Conservation (phyloP, 2,888 invertebrate genomes). For the Rhabditoides inermis region DNA sequence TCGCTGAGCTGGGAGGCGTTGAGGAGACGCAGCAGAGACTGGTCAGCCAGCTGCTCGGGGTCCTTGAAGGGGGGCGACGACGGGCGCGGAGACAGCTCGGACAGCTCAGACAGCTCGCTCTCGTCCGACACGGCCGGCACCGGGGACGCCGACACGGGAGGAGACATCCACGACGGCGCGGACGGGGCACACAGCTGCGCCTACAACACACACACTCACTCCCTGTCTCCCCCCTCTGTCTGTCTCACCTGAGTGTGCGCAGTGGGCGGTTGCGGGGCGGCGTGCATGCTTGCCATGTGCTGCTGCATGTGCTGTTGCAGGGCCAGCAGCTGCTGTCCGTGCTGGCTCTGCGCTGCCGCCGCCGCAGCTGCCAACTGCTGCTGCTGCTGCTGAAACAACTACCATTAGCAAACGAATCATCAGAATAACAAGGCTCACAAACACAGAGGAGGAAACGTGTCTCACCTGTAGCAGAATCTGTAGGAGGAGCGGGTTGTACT, state of each 20-base stretch:
- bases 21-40: not conserved
- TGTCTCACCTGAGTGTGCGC: not conserved
- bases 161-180: too few relatives aligned
- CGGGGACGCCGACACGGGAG: not conserved
- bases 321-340: too few relatives aligned
- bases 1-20: not conserved
- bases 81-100: not conserved
- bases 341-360: too few relatives aligned
- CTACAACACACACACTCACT: not conserved
- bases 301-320: too few relatives aligned
- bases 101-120: not conserved
- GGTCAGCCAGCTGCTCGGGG: not conserved
- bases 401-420: too few relatives aligned
- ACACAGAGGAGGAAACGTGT: too few relatives aligned
- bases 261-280: not conserved
- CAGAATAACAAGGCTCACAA: too few relatives aligned
- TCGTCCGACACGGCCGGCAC: not conserved
- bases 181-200: too few relatives aligned
- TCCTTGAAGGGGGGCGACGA: not conserved
- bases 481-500: not conserved
- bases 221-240: not conserved
- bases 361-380: too few relatives aligned
- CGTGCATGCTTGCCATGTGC: not conserved
- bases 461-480: not conserved
- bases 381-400: too few relatives aligned